phyloP scores from a whole-genome alignment of 2,113 vertebrate species.

The Phrynosoma blainvillii region DNA sequence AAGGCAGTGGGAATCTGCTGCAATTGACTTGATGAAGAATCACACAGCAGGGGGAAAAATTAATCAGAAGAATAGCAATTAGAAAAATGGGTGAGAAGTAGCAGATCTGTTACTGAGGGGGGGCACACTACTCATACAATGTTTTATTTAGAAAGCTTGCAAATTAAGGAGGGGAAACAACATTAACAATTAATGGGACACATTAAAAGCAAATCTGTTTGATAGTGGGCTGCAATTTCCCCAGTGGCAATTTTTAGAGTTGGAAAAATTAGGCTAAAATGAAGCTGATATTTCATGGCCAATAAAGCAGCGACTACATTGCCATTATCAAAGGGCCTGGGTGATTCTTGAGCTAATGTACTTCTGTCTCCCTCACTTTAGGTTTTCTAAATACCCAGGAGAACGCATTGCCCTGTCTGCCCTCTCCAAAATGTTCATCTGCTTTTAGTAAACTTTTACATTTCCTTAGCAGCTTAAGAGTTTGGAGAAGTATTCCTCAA shows the following conservation, averaged over 20 bases:
- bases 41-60: conserved; percentile 38
- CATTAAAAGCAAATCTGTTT: conserved; percentile 31
- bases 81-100: conserved; percentile 32
- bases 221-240: conserved; percentile 32
- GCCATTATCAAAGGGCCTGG: neutral
- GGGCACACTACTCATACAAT: conserved; percentile 19
- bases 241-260: conserved; percentile 17
- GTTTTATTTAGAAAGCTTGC: conserved; percentile 64
- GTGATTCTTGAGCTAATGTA: conserved; percentile 27
- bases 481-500: neutral
- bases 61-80: conserved; percentile 21
- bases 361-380: conserved; percentile 15
- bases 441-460: neutral
- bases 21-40: conserved; percentile 61
- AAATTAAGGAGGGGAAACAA: conserved; percentile 56
- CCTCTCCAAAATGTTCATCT: conserved; percentile 12
- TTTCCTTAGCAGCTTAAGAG: neutral
- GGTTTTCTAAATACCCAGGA: neutral
- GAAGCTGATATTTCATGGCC: conserved; percentile 11
- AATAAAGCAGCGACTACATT: conserved; percentile 20
- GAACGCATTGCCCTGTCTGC: neutral
- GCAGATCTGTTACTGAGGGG: conserved; percentile 21
- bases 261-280: conserved; percentile 5
- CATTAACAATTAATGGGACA: conserved; percentile 63
- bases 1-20: conserved; percentile 11